These are phyloP conservation scores for Trematocara nigrifrons DNA, from an alignment of 2,113 vertebrate genomes.

Conservation along the genomic window DNA sequence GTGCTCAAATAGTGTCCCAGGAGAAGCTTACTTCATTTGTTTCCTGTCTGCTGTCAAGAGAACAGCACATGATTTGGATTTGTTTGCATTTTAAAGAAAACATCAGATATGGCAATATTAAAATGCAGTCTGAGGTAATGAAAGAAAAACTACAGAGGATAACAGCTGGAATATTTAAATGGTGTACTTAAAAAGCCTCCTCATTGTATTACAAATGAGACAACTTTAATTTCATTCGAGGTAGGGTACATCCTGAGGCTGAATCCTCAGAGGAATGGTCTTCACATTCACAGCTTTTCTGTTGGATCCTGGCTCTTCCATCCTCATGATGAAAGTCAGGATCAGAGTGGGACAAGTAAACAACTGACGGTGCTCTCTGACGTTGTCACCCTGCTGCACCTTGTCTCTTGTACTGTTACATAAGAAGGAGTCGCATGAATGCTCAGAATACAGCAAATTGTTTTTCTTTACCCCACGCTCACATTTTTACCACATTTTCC, in stretches of 20 bases:
- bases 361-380: background rate
- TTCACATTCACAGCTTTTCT: background rate
- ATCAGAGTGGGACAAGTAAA: background rate
- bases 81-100: background rate
- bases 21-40: conserved; percentile 75
- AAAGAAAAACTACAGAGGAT: background rate
- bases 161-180: background rate
- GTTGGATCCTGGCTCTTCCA: background rate
- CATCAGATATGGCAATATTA: background rate
- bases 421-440: background rate
- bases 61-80: background rate
- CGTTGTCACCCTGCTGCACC: background rate
- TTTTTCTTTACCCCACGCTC: background rate
- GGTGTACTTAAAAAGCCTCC: background rate
- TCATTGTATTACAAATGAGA: background rate
- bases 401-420: background rate
- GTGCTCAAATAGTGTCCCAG: conserved; percentile 79
- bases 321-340: background rate
- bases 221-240: background rate
- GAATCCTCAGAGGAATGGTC: background rate
- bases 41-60: conserved; percentile 63
- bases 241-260: background rate
- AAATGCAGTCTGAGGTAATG: background rate
- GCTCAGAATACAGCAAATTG: background rate
- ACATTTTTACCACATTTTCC: background rate